Conservation (phyloP, 23 tunicate genomes). For the Halocynthia roretzi region DNA sequence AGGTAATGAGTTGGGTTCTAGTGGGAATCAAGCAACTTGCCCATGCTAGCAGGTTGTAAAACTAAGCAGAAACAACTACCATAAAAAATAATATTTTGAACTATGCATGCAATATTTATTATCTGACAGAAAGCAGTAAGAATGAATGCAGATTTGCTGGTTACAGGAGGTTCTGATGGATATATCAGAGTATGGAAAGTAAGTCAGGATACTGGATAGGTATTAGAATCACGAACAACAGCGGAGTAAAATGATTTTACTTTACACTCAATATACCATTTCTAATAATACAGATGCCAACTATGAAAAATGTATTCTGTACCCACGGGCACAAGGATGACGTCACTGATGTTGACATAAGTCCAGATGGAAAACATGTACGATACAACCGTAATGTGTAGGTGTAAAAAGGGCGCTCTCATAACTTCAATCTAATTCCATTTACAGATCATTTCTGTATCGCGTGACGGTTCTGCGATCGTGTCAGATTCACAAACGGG, state of each 20-base stretch:
- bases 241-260: background rate
- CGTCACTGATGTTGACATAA: constrained; percentile 73
- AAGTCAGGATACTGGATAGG: background rate
- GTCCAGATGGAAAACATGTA: constrained; percentile 49
- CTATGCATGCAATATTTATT: too few relatives aligned
- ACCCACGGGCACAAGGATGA: constrained; percentile 69
- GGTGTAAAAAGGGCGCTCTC: too few relatives aligned
- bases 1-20: too few relatives aligned
- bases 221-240: background rate
- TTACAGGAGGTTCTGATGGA: constrained; percentile 75
- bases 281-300: constrained; percentile 12
- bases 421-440: too few relatives aligned
- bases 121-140: constrained; percentile 52
- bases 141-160: constrained; percentile 47
- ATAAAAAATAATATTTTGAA: too few relatives aligned
- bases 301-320: constrained; percentile 21
- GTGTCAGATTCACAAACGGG: constrained; percentile 50
- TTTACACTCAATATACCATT: background rate
- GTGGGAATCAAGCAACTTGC: too few relatives aligned
- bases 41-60: too few relatives aligned
- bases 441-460: constrained; percentile 49
- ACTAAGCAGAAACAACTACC: too few relatives aligned
- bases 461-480: constrained; percentile 63
- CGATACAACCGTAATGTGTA: background rate
- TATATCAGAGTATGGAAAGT: constrained; percentile 66